Evolutionary conservation across 2,113 vertebrate species (phyloP).

Genomic region (Psephotus haematonotus): DNA sequence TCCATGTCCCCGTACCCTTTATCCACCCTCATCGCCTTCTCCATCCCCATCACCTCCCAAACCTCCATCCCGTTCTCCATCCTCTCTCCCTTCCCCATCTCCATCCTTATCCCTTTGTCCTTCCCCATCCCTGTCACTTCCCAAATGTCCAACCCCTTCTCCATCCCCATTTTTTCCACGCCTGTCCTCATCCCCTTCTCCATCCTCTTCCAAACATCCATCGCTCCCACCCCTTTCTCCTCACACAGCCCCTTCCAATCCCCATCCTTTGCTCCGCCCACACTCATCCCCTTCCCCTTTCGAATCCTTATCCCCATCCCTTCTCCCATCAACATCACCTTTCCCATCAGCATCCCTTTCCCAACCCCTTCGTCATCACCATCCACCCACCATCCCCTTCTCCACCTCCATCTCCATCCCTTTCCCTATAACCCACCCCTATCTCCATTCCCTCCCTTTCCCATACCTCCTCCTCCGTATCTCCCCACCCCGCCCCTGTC

Average conservation of each 20-base stretch:
- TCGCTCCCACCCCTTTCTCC: no score
- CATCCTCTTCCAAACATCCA: not conserved
- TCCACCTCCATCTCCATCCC: rapidly evolving
- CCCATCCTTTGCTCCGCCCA: not conserved
- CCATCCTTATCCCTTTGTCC: not conserved
- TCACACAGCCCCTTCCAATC: not conserved
- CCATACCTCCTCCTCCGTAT: not conserved
- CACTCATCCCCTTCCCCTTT: not conserved
- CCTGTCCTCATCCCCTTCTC: no score
- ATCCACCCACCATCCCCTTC: not conserved
- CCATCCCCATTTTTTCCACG: not conserved
- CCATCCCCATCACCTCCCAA: not conserved
- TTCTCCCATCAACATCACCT: not conserved
- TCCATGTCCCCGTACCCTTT: rapidly evolving
- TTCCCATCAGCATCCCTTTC: no score
- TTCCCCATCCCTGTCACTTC: not conserved
- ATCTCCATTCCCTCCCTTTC: not conserved
- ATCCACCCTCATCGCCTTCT: not conserved
- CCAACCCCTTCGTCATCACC: no score
- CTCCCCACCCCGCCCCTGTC: not conserved
- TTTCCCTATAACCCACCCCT: no score
- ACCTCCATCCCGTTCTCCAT: no score
- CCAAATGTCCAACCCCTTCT: not conserved
- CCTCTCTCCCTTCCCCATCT: not conserved
- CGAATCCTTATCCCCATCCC: no score